These are phyloP conservation scores for Heterodera schachtii DNA, from an alignment of 1,140 invertebrate genomes.

Conservation along the genomic window DNA sequence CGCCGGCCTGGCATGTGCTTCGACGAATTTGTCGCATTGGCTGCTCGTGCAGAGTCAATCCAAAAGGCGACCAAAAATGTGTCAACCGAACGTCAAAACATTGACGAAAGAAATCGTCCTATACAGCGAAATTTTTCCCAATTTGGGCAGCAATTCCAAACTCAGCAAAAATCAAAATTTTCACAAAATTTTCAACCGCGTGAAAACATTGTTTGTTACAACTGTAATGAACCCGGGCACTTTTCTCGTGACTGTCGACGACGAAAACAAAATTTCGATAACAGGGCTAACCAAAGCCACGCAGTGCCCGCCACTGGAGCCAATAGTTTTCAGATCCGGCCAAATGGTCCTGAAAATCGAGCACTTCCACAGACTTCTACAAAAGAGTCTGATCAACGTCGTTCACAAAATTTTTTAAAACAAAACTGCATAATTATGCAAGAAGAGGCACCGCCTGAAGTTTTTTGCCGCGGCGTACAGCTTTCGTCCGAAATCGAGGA, in stretches of 20 bases:
- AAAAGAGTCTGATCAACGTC: neutral
- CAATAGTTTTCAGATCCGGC: neutral
- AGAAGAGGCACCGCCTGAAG: neutral
- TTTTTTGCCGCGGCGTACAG: neutral
- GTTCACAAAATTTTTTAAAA: neutral
- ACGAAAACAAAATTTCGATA: neutral
- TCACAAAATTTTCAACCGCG: neutral
- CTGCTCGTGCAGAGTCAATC: neutral
- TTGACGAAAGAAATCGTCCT: neutral
- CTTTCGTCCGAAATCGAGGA: neutral
- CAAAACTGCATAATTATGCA: neutral
- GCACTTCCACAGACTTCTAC: neutral
- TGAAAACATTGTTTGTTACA: neutral
- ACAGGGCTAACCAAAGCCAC: neutral
- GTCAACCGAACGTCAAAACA: neutral
- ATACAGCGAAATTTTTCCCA: neutral
- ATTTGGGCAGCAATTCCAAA: neutral
- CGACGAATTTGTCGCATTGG: neutral
- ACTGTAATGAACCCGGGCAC: neutral
- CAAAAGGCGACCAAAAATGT: neutral
- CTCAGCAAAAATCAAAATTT: neutral
- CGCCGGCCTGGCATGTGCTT: neutral
- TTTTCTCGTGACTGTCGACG: neutral
- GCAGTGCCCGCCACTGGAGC: neutral
- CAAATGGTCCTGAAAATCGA: neutral